Evolutionary conservation across 2,113 vertebrate genomes (phyloP).

Genomic region (Pelecanoides urinatrix): DNA sequence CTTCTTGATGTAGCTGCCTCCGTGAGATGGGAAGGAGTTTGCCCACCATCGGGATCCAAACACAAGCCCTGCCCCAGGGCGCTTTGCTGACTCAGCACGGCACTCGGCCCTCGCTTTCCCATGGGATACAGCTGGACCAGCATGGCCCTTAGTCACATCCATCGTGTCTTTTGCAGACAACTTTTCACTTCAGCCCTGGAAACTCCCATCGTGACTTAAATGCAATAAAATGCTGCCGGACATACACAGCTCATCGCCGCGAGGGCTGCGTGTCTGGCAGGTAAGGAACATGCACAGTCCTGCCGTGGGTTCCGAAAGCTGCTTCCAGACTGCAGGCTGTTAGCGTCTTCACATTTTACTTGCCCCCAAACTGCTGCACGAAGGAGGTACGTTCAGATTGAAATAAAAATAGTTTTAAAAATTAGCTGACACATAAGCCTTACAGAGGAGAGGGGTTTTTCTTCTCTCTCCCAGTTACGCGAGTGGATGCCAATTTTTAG

Average conservation of each 20-base stretch:
- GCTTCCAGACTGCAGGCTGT: neutral
- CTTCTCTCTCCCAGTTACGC: accelerated
- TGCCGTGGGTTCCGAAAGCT: neutral
- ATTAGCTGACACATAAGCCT: neutral
- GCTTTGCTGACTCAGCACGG: neutral
- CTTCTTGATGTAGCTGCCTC: neutral
- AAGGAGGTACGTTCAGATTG: neutral
- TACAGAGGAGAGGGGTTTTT: neutral
- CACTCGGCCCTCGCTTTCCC: accelerated
- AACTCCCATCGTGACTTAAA: neutral
- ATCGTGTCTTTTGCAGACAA: neutral
- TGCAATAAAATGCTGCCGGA: neutral
- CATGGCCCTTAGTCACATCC: accelerated
- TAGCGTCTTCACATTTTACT: accelerated
- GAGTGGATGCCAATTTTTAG: accelerated
- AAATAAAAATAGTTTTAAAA: neutral
- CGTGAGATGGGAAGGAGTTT: neutral
- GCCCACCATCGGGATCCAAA: neutral
- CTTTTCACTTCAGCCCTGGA: neutral
- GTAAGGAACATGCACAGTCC: neutral
- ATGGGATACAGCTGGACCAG: neutral
- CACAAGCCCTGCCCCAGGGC: neutral
- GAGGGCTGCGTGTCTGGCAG: neutral
- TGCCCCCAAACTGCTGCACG: neutral
- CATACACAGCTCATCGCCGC: accelerated